phyloP scores from a whole-genome alignment of 2,888 invertebrate genomes.

The Oasisia sp. region DNA sequence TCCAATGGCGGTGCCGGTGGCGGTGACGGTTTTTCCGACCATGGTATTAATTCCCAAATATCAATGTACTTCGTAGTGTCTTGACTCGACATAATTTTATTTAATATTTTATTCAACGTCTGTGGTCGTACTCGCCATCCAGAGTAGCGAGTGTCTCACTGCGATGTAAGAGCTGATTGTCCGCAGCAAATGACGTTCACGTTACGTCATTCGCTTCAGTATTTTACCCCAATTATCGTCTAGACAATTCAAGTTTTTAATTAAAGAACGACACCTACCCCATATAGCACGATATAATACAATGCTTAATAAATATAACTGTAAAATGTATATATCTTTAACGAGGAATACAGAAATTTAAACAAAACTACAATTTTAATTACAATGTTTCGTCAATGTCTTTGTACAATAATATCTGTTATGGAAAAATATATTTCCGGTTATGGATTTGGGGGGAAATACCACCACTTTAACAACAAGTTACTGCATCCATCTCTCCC shows the following conservation, averaged over 20 bases:
- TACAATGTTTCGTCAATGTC: too few relatives aligned
- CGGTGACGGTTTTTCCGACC: not conserved
- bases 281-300: not conserved
- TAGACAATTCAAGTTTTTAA: not conserved
- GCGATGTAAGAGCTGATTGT: conserved; percentile 8
- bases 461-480: too few relatives aligned
- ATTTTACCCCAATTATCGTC: not conserved
- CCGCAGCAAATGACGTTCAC: conserved; percentile 10
- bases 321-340: not conserved
- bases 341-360: too few relatives aligned
- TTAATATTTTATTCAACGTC: not conserved
- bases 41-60: not conserved
- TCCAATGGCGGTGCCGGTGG: not conserved
- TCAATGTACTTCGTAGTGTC: not conserved
- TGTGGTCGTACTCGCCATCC: not conserved
- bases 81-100: not conserved
- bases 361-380: too few relatives aligned
- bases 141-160: not conserved
- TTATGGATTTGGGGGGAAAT: too few relatives aligned
- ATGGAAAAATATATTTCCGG: too few relatives aligned
- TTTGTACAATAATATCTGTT: too few relatives aligned
- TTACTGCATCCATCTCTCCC: too few relatives aligned
- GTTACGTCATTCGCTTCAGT: not conserved
- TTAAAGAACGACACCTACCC: not conserved
- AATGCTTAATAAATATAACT: not conserved